Evolutionary conservation across 2,888 invertebrate species (phyloP).

Genomic region (Slavum lentiscoides): DNA sequence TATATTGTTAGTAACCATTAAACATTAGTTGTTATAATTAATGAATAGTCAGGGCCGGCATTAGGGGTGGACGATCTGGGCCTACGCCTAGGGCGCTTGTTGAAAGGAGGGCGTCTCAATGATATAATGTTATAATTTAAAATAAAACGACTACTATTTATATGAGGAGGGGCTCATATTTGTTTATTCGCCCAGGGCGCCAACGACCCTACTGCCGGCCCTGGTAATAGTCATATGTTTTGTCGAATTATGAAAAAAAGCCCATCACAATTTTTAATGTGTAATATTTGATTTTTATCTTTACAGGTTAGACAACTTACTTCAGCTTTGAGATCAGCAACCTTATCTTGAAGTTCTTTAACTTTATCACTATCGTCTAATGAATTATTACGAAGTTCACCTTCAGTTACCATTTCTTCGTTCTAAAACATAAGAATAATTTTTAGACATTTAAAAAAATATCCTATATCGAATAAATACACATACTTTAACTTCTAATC

Average conservation of each 20-base stretch:
- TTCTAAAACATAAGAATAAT: slow-evolving; percentile 66
- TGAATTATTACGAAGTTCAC: slow-evolving; percentile 80
- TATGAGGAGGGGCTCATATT: too few relatives aligned
- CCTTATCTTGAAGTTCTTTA: slow-evolving; percentile 87
- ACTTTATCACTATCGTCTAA: slow-evolving; percentile 84
- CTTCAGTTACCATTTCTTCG: slow-evolving; percentile 91
- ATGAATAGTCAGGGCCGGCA: too few relatives aligned
- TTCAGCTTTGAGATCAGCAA: slow-evolving; percentile 91
- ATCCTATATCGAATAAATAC: slow-evolving; percentile 1
- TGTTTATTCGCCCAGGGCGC: too few relatives aligned
- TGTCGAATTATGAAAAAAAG: not conserved
- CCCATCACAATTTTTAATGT: not conserved
- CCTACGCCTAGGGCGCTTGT: too few relatives aligned
- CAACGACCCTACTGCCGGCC: too few relatives aligned
- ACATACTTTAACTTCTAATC: slow-evolving; percentile 83
- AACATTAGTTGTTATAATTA: slow-evolving; percentile 1
- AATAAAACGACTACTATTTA: too few relatives aligned
- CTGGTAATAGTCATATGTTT: not conserved
- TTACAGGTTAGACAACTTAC: slow-evolving; percentile 63
- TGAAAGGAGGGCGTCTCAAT: too few relatives aligned
- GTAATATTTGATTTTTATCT: not conserved
- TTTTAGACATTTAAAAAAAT: not conserved
- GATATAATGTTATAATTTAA: too few relatives aligned
- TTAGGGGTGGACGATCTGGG: too few relatives aligned
- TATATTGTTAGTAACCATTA: slow-evolving; percentile 3